phyloP scores from a whole-genome alignment of 2,888 invertebrate genomes.

The Nemurella pictetii region DNA sequence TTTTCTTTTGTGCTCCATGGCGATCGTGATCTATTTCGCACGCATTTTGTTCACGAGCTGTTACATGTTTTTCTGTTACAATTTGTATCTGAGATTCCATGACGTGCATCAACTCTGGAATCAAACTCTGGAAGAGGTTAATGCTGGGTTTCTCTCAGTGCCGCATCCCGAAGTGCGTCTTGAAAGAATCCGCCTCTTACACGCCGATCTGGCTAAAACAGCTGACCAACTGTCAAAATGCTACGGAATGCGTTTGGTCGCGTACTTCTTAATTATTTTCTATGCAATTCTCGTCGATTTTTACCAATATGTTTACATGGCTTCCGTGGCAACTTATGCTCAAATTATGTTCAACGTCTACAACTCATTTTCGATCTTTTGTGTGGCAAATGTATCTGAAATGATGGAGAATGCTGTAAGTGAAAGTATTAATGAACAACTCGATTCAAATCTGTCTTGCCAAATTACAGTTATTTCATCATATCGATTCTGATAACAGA shows the following conservation, averaged over 20 bases:
- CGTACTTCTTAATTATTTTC: not conserved
- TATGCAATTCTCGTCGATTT: not conserved
- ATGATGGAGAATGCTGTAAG: not conserved
- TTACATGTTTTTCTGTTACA: not conserved
- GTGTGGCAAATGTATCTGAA: not conserved
- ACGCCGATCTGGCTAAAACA: not conserved
- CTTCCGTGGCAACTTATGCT: not conserved
- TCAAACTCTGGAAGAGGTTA: not conserved
- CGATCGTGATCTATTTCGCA: not conserved
- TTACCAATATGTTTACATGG: conserved; percentile 1
- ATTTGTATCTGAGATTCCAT: not conserved
- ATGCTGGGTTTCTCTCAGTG: not conserved
- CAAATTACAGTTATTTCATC: not conserved
- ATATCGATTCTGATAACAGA: no score
- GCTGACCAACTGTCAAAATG: not conserved
- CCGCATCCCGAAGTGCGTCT: not conserved
- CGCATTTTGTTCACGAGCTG: not conserved
- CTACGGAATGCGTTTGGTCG: not conserved
- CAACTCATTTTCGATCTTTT: not conserved
- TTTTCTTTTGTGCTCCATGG: not conserved
- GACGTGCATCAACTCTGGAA: not conserved
- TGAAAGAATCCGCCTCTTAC: not conserved
- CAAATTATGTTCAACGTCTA: not conserved
- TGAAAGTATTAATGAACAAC: no score
- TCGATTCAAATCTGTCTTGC: not conserved